Base-by-base conservation (phyloP, 2,113 vertebrate species). In the Macquaria australasica region DNA sequence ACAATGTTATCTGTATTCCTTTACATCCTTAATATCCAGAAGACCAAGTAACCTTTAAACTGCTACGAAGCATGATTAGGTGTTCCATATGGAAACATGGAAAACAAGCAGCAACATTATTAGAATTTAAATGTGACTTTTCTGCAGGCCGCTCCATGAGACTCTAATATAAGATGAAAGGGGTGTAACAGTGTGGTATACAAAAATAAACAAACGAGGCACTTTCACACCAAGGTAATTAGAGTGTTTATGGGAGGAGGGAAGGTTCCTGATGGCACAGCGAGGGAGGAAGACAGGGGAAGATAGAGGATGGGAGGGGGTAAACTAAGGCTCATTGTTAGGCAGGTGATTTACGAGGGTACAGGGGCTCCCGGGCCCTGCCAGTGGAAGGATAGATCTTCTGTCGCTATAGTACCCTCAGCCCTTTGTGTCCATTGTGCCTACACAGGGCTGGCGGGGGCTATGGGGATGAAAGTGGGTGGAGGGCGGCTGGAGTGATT, bases 311-410 rank as follows among this genome's bases (percentile, higher is more conserved):
- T 51, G 77, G 80, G 72, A 75, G 84, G 87, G 83, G 84, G 79
- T 5, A 10, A 69, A 92, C 92, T 92, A 86, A 87, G 82, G 73
- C 87, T 91, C 92, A 95, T 96, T 96, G 95, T 96, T 96, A 93
- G 86, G 75, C 90, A 93, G 87, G 90, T 96, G 94, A 95, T 95
- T 96, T 96, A 95, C 87, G 78, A 93, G 90, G 87, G 91, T 74
- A 77, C 82, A 37, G 88, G 86, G 90, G 81, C 85, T 92, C 79
- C 75, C 23, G 84, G 89, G 88, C 83, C 39, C 79, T 80, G 58
- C 72, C 92, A 93, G 83, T 77, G 59, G 66, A 84, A 74, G 79
- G 87, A 93, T 94, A 89, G 91, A 91, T 91, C 90, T 88, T 81
- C 88, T 85, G 89, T 87, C 79, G 70, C 87, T 87, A 94, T 93